A percentile compares a stretch with the other conserved stretches of the same genome.
phyloP scores from a whole-genome alignment of 1,140 invertebrate genomes.

The Philaenus spumarius region DNA sequence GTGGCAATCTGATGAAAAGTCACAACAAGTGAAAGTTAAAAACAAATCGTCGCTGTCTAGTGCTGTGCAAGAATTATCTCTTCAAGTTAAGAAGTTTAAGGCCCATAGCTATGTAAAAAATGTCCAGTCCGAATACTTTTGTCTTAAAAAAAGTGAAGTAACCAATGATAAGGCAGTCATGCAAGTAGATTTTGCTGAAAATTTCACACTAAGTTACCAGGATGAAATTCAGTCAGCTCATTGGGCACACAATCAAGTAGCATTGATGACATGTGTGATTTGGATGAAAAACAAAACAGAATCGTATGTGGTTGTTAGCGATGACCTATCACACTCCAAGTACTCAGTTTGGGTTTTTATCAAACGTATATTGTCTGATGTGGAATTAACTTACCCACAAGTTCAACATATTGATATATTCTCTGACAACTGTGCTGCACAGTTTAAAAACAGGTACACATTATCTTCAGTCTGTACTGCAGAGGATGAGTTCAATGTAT shows the following conservation, averaged over 20 bases:
- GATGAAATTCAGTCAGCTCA: constrained; percentile 29
- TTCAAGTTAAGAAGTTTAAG: too few relatives aligned
- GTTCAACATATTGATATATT: constrained; percentile 30
- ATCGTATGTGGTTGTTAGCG: constrained; percentile 12
- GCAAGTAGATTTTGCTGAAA: constrained; percentile 17
- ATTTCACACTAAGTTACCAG: constrained; percentile 29
- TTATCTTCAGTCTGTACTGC: constrained; percentile 32
- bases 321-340: constrained; percentile 14
- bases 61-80: too few relatives aligned
- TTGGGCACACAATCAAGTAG: constrained; percentile 28
- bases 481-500: constrained; percentile 31
- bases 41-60: too few relatives aligned
- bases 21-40: too few relatives aligned
- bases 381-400: background rate
- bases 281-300: constrained; percentile 1
- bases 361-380: constrained; percentile 3
- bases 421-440: constrained; percentile 28
- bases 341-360: constrained; percentile 16
- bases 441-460: constrained; percentile 35
- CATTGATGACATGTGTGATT: constrained; percentile 28
- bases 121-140: constrained; percentile 4
- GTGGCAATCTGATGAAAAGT: too few relatives aligned
- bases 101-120: constrained; percentile 3
- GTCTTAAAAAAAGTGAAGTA: background rate
- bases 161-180: background rate